Evolutionary conservation across 2,888 invertebrate species (phyloP).

Genomic region (Nemotelus nigrinus): DNA sequence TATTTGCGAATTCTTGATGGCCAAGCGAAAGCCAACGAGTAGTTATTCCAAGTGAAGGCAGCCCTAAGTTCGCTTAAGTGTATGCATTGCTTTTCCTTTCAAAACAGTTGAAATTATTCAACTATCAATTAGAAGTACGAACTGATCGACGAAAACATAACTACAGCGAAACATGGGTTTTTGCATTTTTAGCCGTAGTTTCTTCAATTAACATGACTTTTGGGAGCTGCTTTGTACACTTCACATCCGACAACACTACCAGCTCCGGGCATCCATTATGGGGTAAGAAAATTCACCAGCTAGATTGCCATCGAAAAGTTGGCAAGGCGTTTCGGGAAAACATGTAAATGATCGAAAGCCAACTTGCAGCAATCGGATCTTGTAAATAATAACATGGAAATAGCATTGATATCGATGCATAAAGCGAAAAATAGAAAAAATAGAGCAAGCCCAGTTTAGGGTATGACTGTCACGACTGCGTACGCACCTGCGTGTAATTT

Average conservation of each 20-base stretch:
- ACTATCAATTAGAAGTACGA: too few relatives aligned
- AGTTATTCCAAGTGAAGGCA: too few relatives aligned
- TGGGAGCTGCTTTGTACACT: conserved; percentile 20
- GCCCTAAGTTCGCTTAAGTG: too few relatives aligned
- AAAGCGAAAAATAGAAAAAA: conserved; percentile 47
- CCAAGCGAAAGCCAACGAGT: not conserved
- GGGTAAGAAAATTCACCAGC: conserved; percentile 23
- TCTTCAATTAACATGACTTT: not conserved
- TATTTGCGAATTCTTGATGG: conserved; percentile 27
- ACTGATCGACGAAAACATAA: too few relatives aligned
- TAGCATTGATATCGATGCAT: conserved; percentile 18
- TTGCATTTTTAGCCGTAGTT: too few relatives aligned
- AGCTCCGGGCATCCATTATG: conserved; percentile 36
- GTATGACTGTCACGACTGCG: conserved; percentile 89
- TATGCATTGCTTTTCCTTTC: too few relatives aligned
- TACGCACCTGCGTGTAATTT: conserved; percentile 92
- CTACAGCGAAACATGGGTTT: too few relatives aligned
- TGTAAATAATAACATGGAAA: conserved; percentile 44
- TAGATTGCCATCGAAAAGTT: not conserved
- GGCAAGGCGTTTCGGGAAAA: conserved; percentile 2
- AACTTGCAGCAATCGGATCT: conserved; percentile 20
- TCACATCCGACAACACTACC: conserved; percentile 9
- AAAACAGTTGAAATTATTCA: too few relatives aligned
- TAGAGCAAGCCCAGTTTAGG: conserved; percentile 89
- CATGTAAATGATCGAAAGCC: conserved; percentile 10